Evolutionary conservation across 1,140 invertebrate genomes (phyloP), one percentile per base, ranked within the genome.

Genomic region (Pseudoatta argentina): DNA sequence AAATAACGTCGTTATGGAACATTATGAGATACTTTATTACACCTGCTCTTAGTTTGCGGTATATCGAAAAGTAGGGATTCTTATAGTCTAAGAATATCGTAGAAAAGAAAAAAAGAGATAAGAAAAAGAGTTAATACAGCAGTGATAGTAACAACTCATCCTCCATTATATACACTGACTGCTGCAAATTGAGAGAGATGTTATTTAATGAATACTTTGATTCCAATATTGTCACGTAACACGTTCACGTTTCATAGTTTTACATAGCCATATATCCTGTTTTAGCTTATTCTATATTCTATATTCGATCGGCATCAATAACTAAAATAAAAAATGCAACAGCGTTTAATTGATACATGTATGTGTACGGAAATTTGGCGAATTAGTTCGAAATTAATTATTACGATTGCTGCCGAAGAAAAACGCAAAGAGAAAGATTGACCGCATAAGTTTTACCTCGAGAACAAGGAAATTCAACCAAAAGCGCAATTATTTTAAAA

Each of bases 31-130:
- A 87, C 63, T 57, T 64, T 51, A 86, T 73, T 78, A 85, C 66
- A 73, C 66, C 63, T 88, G 51, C 39, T 91, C 61, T 91, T 89
- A 87, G 86, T 85, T 91, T 90, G 69, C 89, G 67, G 64, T 91
- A 86, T 72, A 81, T 63, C 78, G 83, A 82, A 63, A 51, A 34
- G 14, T 5, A 27, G 27, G 0, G 66, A 64, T 61, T 85, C 77
- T 85, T 51, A 64, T 67, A 75, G 18, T 59, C 44, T 55, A 69
- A 83, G 63, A 39, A 82, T 86, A 79, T 72, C 77, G 30, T 44
- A 10, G 55, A 30, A 57, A 67, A 18, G 16, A 55, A 77, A 44
- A 27, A 39, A 55, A 10, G 8, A 44, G 10, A n/a, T 8, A 18
- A 53, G 66, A 73, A n/a, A 24, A 71, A 4, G 12, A 21, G 48